A percentile compares a stretch with the other conserved stretches of the same genome.
These are phyloP conservation scores for Orthosia gothica DNA, from an alignment of 2,888 invertebrate genomes.

Conservation along the genomic window DNA sequence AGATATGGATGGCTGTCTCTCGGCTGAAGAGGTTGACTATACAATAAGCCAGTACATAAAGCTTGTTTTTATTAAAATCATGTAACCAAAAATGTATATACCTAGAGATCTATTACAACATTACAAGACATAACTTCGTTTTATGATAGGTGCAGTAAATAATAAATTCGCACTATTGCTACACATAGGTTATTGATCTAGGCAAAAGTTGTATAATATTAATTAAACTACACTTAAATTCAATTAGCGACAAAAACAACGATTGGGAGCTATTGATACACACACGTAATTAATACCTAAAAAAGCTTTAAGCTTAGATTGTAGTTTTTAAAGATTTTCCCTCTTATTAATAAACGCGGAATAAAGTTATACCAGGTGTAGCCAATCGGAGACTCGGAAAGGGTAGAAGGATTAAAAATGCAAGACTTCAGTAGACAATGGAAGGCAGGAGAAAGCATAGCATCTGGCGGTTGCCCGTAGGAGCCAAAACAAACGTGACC, in stretches of 20 bases:
- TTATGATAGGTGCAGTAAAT: not conserved
- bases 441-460: too few relatives aligned
- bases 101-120: not conserved
- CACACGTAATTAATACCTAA: not conserved
- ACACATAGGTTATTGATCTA: conserved; percentile 16
- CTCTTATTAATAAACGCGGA: too few relatives aligned
- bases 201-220: conserved; percentile 31
- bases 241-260: not conserved
- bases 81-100: not conserved
- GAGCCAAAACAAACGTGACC: too few relatives aligned
- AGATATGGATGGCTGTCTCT: too few relatives aligned
- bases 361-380: too few relatives aligned
- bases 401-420: too few relatives aligned
- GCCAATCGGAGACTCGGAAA: too few relatives aligned
- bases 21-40: too few relatives aligned
- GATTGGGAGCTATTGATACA: not conserved
- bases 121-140: not conserved
- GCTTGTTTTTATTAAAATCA: not conserved
- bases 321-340: not conserved
- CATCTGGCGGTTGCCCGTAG: too few relatives aligned
- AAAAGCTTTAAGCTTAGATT: not conserved
- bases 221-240: too few relatives aligned
- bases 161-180: not conserved
- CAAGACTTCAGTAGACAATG: too few relatives aligned
- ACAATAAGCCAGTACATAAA: too few relatives aligned